phyloP scores from a whole-genome alignment of 2,797 vertebrate species.

The Delichon dasypus region DNA sequence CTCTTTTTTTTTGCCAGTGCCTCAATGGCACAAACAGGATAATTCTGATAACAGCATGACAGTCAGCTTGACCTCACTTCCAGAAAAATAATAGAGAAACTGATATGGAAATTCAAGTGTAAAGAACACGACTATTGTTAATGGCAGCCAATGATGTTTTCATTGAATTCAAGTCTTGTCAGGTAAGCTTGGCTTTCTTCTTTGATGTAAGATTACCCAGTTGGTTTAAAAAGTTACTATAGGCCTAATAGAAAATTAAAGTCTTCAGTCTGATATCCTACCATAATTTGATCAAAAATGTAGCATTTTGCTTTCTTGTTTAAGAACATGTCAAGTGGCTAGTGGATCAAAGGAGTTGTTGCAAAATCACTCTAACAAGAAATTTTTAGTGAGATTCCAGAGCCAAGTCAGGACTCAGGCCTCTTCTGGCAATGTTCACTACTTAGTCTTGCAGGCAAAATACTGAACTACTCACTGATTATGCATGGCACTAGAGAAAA shows the following conservation, averaged over 20 bases:
- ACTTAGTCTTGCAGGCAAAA: not conserved
- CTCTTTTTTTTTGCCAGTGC: not conserved
- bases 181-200: not conserved
- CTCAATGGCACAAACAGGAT: not conserved
- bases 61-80: not conserved
- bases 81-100: not conserved
- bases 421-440: not conserved
- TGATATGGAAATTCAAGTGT: not conserved
- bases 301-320: not conserved
- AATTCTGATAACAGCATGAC: not conserved
- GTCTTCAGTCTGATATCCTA: not conserved
- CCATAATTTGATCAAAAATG: not conserved
- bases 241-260: not conserved
- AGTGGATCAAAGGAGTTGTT: not conserved
- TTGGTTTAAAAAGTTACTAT: not conserved
- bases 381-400: not conserved
- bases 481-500: not conserved
- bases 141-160: not conserved
- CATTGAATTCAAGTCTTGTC: not conserved
- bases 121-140: slow-evolving; percentile 8
- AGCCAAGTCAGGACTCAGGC: not conserved
- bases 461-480: not conserved
- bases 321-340: not conserved
- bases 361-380: not conserved
- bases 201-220: not conserved